These are phyloP conservation scores for Julus scandinavius DNA, from an alignment of 2,888 invertebrate species.

Conservation along the genomic window DNA sequence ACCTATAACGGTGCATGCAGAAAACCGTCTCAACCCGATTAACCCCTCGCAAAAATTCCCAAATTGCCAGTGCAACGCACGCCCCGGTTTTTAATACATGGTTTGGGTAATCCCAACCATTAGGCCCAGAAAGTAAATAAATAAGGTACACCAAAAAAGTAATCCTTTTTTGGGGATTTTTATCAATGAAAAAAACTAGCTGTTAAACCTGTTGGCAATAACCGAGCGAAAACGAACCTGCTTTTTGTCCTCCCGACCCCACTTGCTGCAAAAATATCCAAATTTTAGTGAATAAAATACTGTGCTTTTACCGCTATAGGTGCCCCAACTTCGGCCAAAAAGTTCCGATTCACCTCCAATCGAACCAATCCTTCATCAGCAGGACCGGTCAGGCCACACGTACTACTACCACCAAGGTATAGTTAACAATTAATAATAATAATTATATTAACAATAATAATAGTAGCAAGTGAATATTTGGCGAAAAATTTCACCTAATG, in stretches of 20 bases:
- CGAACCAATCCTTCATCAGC: neutral
- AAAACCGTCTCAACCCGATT: constrained; percentile 4
- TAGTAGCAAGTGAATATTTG: too few relatives aligned
- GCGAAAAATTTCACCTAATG: too few relatives aligned
- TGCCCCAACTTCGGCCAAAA: neutral
- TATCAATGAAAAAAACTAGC: constrained; percentile 33
- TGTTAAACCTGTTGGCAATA: neutral
- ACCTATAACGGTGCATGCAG: neutral
- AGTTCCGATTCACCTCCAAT: neutral
- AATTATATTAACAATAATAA: too few relatives aligned
- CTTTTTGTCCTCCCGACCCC: neutral
- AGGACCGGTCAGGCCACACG: neutral
- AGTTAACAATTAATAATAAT: too few relatives aligned
- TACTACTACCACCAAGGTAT: neutral
- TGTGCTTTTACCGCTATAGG: neutral
- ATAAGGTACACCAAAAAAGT: neutral
- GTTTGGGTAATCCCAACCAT: constrained; percentile 29
- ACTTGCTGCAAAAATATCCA: neutral
- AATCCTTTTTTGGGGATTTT: neutral
- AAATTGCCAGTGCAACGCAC: neutral
- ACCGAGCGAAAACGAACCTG: neutral
- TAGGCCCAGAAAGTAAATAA: neutral
- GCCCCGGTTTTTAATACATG: constrained; percentile 4
- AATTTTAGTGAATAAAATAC: neutral
- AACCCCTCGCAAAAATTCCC: neutral